Evolutionary conservation across 2,113 vertebrate species (phyloP).

Genomic region (Macroglossus sobrinus): DNA sequence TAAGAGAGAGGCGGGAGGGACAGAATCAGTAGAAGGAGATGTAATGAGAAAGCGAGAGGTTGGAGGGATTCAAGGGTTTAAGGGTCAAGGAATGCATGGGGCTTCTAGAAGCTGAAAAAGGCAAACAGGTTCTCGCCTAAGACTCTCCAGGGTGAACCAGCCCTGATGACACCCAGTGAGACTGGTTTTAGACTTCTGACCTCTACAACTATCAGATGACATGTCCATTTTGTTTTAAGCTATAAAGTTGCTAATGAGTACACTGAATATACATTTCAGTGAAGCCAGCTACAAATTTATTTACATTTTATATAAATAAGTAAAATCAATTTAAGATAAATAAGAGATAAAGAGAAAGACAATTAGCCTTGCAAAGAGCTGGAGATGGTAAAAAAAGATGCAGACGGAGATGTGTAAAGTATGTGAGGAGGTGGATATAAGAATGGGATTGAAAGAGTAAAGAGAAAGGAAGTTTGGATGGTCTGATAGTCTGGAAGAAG

Average conservation of each 20-base stretch:
- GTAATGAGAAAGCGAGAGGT: background rate
- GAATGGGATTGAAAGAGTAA: background rate
- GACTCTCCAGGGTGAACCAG: background rate
- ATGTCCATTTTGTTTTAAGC: background rate
- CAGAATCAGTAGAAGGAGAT: background rate
- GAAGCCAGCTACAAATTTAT: background rate
- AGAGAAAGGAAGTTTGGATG: background rate
- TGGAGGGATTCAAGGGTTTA: background rate
- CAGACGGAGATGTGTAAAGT: background rate
- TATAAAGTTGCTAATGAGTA: background rate
- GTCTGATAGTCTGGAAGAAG: background rate
- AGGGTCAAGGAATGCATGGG: background rate
- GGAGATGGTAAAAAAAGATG: background rate
- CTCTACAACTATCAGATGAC: background rate
- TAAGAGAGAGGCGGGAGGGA: background rate
- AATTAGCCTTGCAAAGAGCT: background rate
- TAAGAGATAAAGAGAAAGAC: background rate
- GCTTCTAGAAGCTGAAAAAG: background rate
- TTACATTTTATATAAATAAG: background rate
- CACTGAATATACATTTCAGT: background rate
- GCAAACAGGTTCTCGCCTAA: too few relatives aligned
- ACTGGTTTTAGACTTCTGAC: background rate
- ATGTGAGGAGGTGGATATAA: too few relatives aligned
- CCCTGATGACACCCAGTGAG: background rate
- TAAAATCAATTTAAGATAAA: background rate